Percentiles rank a stretch among this genome's conserved stretches.
These are phyloP conservation scores for Pelodiscus sinensis DNA, from an alignment of 2,113 vertebrate species.

Conservation along the genomic window DNA sequence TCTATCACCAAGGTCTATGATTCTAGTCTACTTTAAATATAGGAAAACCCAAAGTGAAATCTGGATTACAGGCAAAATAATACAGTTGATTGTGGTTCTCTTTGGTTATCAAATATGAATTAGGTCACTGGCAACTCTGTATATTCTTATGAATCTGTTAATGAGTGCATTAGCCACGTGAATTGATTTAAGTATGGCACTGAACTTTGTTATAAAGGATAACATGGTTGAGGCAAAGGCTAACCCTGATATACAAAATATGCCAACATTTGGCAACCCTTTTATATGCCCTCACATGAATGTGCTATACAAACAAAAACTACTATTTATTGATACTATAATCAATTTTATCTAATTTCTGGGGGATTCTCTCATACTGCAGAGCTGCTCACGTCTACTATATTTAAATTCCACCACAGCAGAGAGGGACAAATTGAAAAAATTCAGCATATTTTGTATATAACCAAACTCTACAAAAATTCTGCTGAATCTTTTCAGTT, in stretches of 20 bases:
- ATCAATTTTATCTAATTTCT: neutral
- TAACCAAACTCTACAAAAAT: neutral
- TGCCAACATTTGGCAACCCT: neutral
- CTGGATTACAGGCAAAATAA: conserved; percentile 52
- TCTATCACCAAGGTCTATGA: conserved; percentile 22
- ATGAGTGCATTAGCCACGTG: conserved; percentile 46
- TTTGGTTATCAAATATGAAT: conserved; percentile 66
- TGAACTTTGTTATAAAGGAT: conserved; percentile 39
- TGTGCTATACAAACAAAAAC: neutral
- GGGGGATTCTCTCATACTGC: neutral
- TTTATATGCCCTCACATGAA: neutral
- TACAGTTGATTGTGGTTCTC: conserved; percentile 43
- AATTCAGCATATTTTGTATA: neutral
- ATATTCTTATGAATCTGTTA: conserved; percentile 39
- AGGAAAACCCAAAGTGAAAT: conserved; percentile 33
- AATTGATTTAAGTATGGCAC: conserved; percentile 43
- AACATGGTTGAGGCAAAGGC: conserved; percentile 25
- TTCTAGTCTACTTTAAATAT: conserved; percentile 29
- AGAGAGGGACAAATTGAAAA: neutral
- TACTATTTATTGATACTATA: neutral
- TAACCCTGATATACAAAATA: neutral
- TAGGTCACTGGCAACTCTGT: conserved; percentile 59
- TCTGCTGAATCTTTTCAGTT: neutral
- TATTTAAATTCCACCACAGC: neutral
- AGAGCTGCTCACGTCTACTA: neutral